These are phyloP conservation scores for Nomada fucata DNA, from an alignment of 2,888 invertebrate species.

Conservation along the genomic window DNA sequence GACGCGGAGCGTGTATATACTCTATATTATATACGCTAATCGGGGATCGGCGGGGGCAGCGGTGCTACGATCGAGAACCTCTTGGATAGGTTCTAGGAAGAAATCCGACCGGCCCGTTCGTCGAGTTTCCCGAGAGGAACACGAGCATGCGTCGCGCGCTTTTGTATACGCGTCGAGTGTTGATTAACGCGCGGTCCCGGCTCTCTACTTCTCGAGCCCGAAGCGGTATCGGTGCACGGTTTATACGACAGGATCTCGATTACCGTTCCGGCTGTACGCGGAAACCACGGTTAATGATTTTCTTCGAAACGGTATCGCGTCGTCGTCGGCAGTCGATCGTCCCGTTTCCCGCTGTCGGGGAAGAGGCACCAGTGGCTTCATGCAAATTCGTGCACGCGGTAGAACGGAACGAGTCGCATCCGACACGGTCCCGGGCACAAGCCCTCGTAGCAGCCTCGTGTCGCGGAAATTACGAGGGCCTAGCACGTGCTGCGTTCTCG, in stretches of 20 bases:
- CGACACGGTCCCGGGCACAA: not conserved
- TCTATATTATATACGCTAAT: too few relatives aligned
- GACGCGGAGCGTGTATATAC: too few relatives aligned
- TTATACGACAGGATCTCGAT: slow-evolving; percentile 47
- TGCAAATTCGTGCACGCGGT: not conserved
- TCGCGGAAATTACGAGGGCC: slow-evolving; percentile 5
- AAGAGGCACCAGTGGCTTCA: not conserved
- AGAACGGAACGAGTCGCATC: not conserved
- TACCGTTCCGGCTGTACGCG: slow-evolving; percentile 50
- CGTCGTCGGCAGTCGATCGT: not conserved
- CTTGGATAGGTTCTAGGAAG: slow-evolving; percentile 68
- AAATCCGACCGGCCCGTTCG: slow-evolving; percentile 64
- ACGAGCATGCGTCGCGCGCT: slow-evolving; percentile 23
- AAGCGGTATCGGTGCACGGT: too few relatives aligned
- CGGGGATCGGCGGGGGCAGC: not conserved
- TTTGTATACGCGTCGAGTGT: not conserved
- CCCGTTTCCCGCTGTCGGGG: not conserved
- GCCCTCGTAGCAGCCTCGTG: not conserved
- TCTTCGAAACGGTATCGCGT: not conserved
- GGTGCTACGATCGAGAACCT: slow-evolving; percentile 41
- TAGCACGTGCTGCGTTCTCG: slow-evolving; percentile 14
- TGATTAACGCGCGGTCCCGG: not conserved
- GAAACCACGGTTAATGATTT: slow-evolving; percentile 9
- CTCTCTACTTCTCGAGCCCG: not conserved
- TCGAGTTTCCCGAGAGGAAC: slow-evolving; percentile 49